A percentile compares a stretch with the other conserved stretches of the same genome.
These are phyloP conservation scores for Imbricaverruca yamaguchii DNA, from an alignment of 2,888 invertebrate genomes.

Conservation along the genomic window DNA sequence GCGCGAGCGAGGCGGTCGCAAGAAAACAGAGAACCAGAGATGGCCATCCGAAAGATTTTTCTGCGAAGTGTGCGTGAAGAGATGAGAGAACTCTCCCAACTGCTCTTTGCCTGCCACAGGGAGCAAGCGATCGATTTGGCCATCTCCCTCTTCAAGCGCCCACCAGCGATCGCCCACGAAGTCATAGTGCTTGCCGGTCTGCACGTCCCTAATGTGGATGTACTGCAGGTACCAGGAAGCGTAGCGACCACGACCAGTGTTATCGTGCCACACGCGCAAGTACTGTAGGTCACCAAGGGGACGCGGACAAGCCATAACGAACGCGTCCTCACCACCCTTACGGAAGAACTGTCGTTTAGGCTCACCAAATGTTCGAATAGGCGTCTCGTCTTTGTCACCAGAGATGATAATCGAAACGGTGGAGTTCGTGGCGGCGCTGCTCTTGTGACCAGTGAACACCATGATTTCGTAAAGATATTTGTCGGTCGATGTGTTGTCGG, in stretches of 20 bases:
- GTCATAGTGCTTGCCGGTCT: constrained; percentile 42
- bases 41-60: constrained; percentile 46
- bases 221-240: constrained; percentile 46
- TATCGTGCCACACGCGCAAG: constrained; percentile 48
- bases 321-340: constrained; percentile 38
- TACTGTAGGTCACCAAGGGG: constrained; percentile 44
- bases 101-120: constrained; percentile 45
- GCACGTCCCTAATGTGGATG: constrained; percentile 44
- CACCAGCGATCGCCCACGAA: constrained; percentile 46
- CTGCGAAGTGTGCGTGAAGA: constrained; percentile 41
- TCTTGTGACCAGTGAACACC: constrained; percentile 39
- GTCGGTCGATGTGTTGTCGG: constrained; percentile 39
- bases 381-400: constrained; percentile 39
- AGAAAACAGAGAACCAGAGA: constrained; percentile 49
- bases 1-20: constrained; percentile 45
- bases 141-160: constrained; percentile 47
- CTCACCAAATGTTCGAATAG: constrained; percentile 35
- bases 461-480: constrained; percentile 41
- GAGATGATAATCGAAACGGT: constrained; percentile 40
- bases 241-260: constrained; percentile 43
- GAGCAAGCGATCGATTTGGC: constrained; percentile 46
- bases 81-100: constrained; percentile 43
- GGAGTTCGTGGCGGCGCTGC: constrained; percentile 36
- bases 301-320: constrained; percentile 40
- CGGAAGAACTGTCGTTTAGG: constrained; percentile 37